These are phyloP conservation scores for Squalus acanthias DNA, from an alignment of 2,797 vertebrate genomes.

Conservation along the genomic window DNA sequence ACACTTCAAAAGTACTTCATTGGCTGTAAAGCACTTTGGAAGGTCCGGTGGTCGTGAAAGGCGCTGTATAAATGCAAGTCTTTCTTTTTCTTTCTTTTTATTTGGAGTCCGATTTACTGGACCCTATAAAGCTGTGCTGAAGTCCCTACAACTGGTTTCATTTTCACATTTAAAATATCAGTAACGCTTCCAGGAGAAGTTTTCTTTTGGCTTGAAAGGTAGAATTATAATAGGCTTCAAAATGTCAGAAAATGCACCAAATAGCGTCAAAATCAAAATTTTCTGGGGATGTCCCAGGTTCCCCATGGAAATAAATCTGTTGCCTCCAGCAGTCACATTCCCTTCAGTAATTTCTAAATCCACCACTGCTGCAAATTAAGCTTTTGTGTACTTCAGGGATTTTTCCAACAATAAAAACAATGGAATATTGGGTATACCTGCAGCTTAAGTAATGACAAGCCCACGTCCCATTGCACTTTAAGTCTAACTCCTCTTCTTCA, in stretches of 20 bases:
- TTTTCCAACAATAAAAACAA: background rate
- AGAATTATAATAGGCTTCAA: background rate
- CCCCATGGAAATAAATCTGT: background rate
- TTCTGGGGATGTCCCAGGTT: background rate
- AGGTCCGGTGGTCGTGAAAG: too few relatives aligned
- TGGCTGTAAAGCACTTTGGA: too few relatives aligned
- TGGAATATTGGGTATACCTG: background rate
- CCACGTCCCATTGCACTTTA: background rate
- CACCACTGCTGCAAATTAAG: background rate
- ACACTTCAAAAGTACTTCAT: too few relatives aligned
- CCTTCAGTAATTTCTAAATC: background rate
- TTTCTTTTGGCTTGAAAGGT: background rate
- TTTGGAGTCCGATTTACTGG: background rate
- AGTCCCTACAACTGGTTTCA: background rate
- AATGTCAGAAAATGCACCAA: background rate
- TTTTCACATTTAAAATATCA: background rate
- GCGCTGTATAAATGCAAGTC: too few relatives aligned
- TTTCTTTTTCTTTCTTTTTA: too few relatives aligned
- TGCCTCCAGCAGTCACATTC: background rate
- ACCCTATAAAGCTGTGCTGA: background rate
- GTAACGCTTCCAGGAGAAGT: background rate
- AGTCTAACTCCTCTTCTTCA: background rate
- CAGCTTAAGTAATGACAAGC: background rate
- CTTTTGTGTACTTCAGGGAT: background rate
- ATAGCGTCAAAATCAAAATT: background rate